Evolutionary conservation across 2,888 invertebrate genomes (phyloP), one percentile per base, ranked within the genome.

Genomic region (Cheilosia scutellata): DNA sequence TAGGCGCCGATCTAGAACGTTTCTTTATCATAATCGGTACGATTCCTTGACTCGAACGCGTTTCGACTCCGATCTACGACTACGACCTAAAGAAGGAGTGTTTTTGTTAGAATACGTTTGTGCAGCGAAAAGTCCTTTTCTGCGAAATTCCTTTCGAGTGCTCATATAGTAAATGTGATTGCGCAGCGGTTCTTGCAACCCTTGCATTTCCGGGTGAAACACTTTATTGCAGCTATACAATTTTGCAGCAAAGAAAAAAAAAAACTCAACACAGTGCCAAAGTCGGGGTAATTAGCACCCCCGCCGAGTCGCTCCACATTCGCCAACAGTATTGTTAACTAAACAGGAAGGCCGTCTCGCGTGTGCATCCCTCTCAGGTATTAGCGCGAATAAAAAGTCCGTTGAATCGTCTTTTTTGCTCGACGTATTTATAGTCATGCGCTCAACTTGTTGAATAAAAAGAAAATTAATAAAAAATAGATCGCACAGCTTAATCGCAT

Each of bases 1-100:
- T 31, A 82, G 80, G 75, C 65, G 65, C 51, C 53, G 37, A 68
- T 77, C 57, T 76, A 86, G 86, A 82, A 82, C 86, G 71, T 51
- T 70, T 65, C 58, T 49, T 55, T 13, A 20, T 62, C 20, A 37
- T 11, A 37, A 16, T 58, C 58, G 25, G 47, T 70, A 5, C 44
- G 37, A 47, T 42, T 29, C 40, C 29, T 53, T 27, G 5, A 37
- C 16, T n/a, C 33, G 49, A 49, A 31, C 33, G 49, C 25, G 33
- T 40, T 66, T 9, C 13, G 65, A 33, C 49, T 25, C 11, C 49
- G 37, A 37, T 20, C 20, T 33, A 27, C 29, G 25, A 27, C 16
- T 42, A 11, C 27, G 53, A 68, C 53, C 65, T 65, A 49, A 27
- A 49, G 29, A 62, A 44, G 47, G 6, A 51, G 25, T 27, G 20